Evolutionary conservation across 2,888 invertebrate species (phyloP).

Genomic region (Rhodophaea formosa): DNA sequence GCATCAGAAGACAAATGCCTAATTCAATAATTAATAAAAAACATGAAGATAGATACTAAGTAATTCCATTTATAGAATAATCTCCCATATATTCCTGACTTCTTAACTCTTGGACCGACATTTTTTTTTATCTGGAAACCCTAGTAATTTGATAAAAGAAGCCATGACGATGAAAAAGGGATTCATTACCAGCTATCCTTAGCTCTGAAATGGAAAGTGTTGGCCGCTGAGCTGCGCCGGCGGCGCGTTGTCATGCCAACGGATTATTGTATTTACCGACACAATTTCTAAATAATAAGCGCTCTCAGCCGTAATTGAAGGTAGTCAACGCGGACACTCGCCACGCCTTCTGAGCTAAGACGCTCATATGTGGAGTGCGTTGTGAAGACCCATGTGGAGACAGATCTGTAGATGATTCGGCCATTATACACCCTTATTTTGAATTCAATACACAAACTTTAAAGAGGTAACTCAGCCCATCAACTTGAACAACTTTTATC

Average conservation of each 20-base stretch:
- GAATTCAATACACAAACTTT: too few species aligned
- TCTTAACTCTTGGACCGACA: too few species aligned
- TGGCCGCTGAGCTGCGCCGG: slow-evolving; percentile 29
- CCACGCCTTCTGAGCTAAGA: slow-evolving; percentile 42
- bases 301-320: slow-evolving; percentile 67
- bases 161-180: background rate
- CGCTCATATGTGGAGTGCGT: background rate
- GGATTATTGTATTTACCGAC: slow-evolving; percentile 67
- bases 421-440: too few species aligned
- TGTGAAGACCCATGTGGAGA: slow-evolving; percentile 5
- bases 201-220: background rate
- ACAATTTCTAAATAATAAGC: slow-evolving; percentile 70
- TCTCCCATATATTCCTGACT: too few species aligned
- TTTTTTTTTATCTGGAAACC: too few species aligned
- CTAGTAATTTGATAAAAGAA: background rate
- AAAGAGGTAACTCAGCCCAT: too few species aligned
- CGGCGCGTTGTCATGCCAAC: slow-evolving; percentile 60
- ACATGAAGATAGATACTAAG: too few species aligned
- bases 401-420: background rate
- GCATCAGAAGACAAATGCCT: too few species aligned
- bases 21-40: too few species aligned
- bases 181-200: slow-evolving; percentile 2
- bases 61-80: too few species aligned
- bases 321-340: slow-evolving; percentile 52
- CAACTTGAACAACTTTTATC: too few species aligned